Evolutionary conservation across 2,888 invertebrate genomes (phyloP).

Genomic region (Acholoe squamosa): DNA sequence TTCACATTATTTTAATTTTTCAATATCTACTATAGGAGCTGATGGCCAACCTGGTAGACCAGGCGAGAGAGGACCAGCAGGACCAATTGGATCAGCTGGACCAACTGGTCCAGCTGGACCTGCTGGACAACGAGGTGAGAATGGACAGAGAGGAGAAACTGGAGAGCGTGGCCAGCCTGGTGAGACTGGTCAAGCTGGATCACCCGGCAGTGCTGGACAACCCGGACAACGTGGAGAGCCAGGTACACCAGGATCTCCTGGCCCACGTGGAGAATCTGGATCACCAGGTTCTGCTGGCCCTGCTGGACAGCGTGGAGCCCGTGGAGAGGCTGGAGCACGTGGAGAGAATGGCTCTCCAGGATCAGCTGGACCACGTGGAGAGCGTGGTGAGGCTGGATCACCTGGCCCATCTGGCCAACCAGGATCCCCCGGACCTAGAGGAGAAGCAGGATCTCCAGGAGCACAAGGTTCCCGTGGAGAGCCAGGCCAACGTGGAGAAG

Average conservation of each 20-base stretch:
- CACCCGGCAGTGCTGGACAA: slow-evolving; percentile 63
- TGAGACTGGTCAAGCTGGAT: slow-evolving; percentile 66
- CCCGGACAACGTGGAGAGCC: slow-evolving; percentile 85
- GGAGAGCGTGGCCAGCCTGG: slow-evolving; percentile 54
- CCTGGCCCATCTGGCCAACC: slow-evolving; percentile 67
- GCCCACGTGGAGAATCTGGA: slow-evolving; percentile 83
- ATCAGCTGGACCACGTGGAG: slow-evolving; percentile 54
- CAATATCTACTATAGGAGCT: neutral
- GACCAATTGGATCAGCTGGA: neutral
- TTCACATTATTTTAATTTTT: neutral
- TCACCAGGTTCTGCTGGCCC: slow-evolving; percentile 41
- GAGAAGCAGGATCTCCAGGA: slow-evolving; percentile 58
- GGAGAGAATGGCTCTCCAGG: slow-evolving; percentile 61
- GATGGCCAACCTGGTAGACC: neutral
- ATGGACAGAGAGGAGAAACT: slow-evolving; percentile 27
- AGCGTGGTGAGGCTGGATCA: slow-evolving; percentile 56
- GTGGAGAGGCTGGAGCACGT: slow-evolving; percentile 66
- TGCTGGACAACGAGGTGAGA: slow-evolving; percentile 65
- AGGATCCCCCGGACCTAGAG: slow-evolving; percentile 64
- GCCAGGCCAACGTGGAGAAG: slow-evolving; percentile 57
- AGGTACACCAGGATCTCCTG: slow-evolving; percentile 91
- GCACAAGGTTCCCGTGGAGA: slow-evolving; percentile 32
- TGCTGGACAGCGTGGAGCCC: slow-evolving; percentile 64
- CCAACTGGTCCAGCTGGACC: slow-evolving; percentile 47
- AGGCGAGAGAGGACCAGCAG: slow-evolving; percentile 5